A percentile compares a stretch with the other conserved stretches of the same genome.
phyloP scores from a whole-genome alignment of 2,888 invertebrate genomes.

The Sialis lutaria region DNA sequence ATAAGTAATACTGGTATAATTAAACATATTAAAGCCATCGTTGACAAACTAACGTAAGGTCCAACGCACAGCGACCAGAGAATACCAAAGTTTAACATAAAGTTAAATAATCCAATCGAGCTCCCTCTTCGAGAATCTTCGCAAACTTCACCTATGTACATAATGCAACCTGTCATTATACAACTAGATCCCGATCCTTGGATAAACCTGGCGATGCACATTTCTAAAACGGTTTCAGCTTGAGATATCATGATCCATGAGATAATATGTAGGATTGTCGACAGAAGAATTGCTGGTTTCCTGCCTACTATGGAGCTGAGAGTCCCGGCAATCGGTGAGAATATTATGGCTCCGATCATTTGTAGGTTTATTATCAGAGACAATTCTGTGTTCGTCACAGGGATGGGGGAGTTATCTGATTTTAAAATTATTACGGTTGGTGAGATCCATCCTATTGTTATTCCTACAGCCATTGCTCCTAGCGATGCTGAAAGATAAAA shows the following conservation, averaged over 20 bases:
- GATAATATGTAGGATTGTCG: conserved; percentile 34
- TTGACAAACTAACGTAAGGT: conserved; percentile 22
- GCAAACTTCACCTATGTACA: conserved; percentile 33
- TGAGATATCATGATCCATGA: conserved; percentile 38
- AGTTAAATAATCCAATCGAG: conserved; percentile 30
- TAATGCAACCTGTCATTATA: conserved; percentile 19
- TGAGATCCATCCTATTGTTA: conserved; percentile 28
- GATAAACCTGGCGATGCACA: conserved; percentile 30
- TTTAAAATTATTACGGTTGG: conserved; percentile 28
- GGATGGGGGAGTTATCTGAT: conserved; percentile 25
- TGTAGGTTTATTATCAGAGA: conserved; percentile 40
- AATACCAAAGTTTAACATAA: conserved; percentile 27
- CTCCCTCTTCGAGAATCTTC: conserved; percentile 29
- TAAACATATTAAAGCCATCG: conserved; percentile 25
- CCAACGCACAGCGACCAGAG: conserved; percentile 25
- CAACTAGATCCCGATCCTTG: conserved; percentile 31
- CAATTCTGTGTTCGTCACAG: conserved; percentile 25
- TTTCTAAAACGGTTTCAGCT: conserved; percentile 31
- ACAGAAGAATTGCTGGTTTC: conserved; percentile 34
- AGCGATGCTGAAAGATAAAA: neutral
- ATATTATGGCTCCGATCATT: conserved; percentile 39
- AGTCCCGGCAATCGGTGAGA: conserved; percentile 38
- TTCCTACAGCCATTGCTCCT: neutral
- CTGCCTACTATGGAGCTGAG: conserved; percentile 40
- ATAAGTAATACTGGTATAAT: conserved; percentile 11